Base-by-base conservation (phyloP, 2,797 vertebrate species). In the Eurystomus glaucurus region DNA sequence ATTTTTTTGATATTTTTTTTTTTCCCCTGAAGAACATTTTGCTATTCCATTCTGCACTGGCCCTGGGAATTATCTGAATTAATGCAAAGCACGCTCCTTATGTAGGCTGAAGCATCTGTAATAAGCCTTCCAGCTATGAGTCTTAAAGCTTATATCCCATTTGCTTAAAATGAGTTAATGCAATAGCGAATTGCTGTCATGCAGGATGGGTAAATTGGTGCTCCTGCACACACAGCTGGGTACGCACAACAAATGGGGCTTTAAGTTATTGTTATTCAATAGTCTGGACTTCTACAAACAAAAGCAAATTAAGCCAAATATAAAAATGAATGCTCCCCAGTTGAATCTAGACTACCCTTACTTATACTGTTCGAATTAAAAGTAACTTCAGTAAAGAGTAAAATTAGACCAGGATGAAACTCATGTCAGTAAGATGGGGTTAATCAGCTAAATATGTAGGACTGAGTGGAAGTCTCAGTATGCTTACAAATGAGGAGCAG, bases 201-300 rank as follows among this genome's bases (percentile, higher is more conserved):
- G 20, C 14, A 90, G 8, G 14, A 79, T 8, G 15, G 33, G 25
- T 33, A 64, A 20, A 33, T 31, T 28, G 18, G 11, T 33, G 11
- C 5, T 78, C 5, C 28, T 46, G 3, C 5, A 12, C 7, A 51
- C 23, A 29, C 10, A 70, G 5, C 3, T 18, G 15, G 1, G 9
- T 45, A 16, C 2, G 4, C 5, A 19, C 10, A 66, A 33, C 6
- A 61, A 88, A 37, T 23, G 10, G 23, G 17, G 8, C 8, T 79
- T 37, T 35, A 52, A 55, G 2, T 57, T 81, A 4, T 33, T 78
- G 43, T 41, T 22, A 37, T 82, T 71, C 20, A 33, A 15, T 45
- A 41, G 3, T 50, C n/a, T 64, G 31, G n/a, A 74, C 5, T 83
- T 85, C 35, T 55, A 45, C 5, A 78, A 62, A 48, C 1, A 75